Evolutionary conservation across 1,140 invertebrate species (phyloP), one percentile per base, ranked within the genome.

Genomic region (Drosophila lini): DNA sequence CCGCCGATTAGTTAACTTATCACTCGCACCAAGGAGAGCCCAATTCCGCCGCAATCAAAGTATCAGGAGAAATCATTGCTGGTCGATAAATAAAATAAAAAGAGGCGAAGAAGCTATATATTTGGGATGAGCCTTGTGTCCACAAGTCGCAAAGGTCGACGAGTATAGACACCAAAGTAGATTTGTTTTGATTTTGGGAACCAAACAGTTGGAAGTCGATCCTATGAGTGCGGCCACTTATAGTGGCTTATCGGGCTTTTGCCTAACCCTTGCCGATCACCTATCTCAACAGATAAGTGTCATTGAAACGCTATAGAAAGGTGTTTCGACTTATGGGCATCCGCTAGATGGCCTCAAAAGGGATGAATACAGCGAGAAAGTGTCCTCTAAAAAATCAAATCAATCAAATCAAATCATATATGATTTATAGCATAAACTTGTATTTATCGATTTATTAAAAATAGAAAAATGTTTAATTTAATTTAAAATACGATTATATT

Each of bases 1-100:
- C 64, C 40, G 76, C 74, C 77, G 85, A 91, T 91, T 91, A 90
- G 76, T 91, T 91, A 88, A 84, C 88, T 91, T 91, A 91, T 91
- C 81, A 38, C 31, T 15, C 19, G 16, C 45, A 62, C 36, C 28
- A 67, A 59, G 61, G 36, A 59, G 67, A 71, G 52, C 10, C 34
- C 42, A 16, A 41, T 68, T 69, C 32, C 7, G 6, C 1, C 5
- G 5, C n/a, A 41, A 57, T 57, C 52, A 34, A 9, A 58, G 19
- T 22, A n/a, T 31, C 28, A 28, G 28, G 15, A 10, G 63, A 28
- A 25, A 8, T 38, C 32, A 13, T 22, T 0, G 19, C 6, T 34
- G 38, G 19, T 34, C 25, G 48, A 56, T 68, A 69, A 44, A 67
- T 32, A 53, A 69, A 44, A 67, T 32, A 53, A 44, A 42, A 34